phyloP scores from a whole-genome alignment of 2,888 invertebrate species.

The Coelinius sp. region DNA sequence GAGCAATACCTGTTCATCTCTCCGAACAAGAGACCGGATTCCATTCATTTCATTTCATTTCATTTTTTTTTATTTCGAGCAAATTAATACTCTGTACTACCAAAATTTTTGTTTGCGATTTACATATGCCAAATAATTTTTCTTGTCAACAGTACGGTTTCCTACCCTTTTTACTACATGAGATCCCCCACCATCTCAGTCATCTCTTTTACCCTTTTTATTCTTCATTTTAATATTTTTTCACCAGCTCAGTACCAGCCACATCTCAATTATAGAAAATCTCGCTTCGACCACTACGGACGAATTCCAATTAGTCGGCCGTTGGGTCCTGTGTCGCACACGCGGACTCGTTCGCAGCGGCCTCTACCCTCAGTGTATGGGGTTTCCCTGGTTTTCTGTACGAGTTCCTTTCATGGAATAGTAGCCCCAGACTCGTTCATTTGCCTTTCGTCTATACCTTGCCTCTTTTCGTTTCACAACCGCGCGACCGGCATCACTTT shows the following conservation, averaged over 20 bases:
- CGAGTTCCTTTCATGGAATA: conserved; percentile 69
- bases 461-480: conserved; percentile 16
- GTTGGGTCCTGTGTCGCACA: conserved; percentile 65
- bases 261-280: conserved; percentile 71
- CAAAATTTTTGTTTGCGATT: conserved; percentile 37
- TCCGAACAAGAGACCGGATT: background rate
- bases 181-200: conserved; percentile 56
- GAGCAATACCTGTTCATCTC: background rate
- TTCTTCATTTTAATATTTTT: conserved; percentile 44
- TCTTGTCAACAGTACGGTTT: background rate
- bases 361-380: conserved; percentile 59
- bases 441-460: conserved; percentile 66
- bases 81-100: background rate
- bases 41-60: background rate
- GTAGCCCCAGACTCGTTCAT: conserved; percentile 62
- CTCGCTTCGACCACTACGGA: conserved; percentile 70
- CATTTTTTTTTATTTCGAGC: background rate
- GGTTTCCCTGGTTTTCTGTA: conserved; percentile 70
- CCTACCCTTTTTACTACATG: background rate
- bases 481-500: conserved; percentile 33
- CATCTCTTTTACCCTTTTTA: conserved; percentile 61
- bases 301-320: conserved; percentile 70
- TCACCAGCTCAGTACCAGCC: conserved; percentile 64
- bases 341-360: conserved; percentile 42
- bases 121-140: conserved; percentile 19